Conservation (phyloP, 2,113 vertebrate genomes). For the Notothenia rossii region DNA sequence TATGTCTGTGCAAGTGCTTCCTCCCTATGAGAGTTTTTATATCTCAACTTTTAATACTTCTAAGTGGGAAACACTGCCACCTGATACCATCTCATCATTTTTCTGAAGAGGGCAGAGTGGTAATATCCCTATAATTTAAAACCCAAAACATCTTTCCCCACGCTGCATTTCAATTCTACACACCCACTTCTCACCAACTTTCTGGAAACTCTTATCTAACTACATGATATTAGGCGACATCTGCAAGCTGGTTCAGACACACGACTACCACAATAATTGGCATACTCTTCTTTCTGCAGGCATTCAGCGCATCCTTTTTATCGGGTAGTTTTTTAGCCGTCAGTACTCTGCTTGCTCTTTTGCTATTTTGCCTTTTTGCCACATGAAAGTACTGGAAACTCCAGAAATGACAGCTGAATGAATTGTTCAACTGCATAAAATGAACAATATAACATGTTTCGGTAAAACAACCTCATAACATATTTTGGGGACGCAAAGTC, state of each 20-base stretch:
- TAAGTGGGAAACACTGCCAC: background rate
- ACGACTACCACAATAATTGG: background rate
- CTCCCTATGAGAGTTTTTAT: slow-evolving; percentile 4
- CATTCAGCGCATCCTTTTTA: background rate
- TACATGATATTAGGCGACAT: background rate
- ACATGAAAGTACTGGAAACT: background rate
- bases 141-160: background rate
- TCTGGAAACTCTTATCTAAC: background rate
- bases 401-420: background rate
- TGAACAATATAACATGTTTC: background rate
- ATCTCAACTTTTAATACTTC: slow-evolving; percentile 11
- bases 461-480: background rate
- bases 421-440: background rate
- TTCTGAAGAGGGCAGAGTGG: background rate
- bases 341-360: background rate
- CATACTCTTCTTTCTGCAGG: background rate
- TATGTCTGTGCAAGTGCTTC: slow-evolving; percentile 13
- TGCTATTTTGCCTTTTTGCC: background rate
- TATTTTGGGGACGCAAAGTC: background rate
- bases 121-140: background rate
- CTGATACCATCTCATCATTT: slow-evolving; percentile 4
- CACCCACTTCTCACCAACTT: background rate
- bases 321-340: background rate
- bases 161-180: background rate
- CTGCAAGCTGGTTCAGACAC: background rate